Conservation (phyloP, 2,888 invertebrate species). For the Pseudeuparius sepicola region DNA sequence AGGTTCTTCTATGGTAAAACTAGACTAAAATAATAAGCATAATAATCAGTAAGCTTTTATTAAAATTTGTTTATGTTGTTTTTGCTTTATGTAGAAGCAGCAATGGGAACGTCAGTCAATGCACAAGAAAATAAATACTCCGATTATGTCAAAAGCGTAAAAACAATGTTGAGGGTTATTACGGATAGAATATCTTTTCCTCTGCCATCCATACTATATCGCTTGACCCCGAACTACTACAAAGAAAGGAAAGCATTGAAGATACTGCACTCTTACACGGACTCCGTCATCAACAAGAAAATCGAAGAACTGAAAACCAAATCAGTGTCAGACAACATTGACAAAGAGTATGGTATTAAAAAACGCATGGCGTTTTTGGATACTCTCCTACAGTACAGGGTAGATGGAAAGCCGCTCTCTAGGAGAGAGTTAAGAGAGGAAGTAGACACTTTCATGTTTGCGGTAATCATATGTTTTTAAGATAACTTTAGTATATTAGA, state of each 20-base stretch:
- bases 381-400: slow-evolving; percentile 49
- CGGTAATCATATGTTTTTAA: no score
- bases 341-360: slow-evolving; percentile 41
- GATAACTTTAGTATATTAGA: no score
- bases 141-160: slow-evolving; percentile 61
- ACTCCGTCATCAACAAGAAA: slow-evolving; percentile 16
- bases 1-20: no score
- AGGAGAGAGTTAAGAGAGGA: slow-evolving; percentile 54
- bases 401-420: slow-evolving; percentile 47
- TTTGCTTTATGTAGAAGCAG: no score
- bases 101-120: slow-evolving; percentile 68
- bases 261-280: slow-evolving; percentile 14
- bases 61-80: no score
- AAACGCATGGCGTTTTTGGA: slow-evolving; percentile 59
- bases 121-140: slow-evolving; percentile 60
- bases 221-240: slow-evolving; percentile 47
- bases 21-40: no score
- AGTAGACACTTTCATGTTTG: slow-evolving; percentile 65
- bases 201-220: slow-evolving; percentile 42
- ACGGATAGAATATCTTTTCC: slow-evolving; percentile 32
- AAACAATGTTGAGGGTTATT: slow-evolving; percentile 37
- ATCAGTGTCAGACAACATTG: not conserved
- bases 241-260: slow-evolving; percentile 38
- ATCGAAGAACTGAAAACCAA: slow-evolving; percentile 10
- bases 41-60: no score